Evolutionary conservation across 1,140 invertebrate species (phyloP).

Genomic region (Harlomillsia oculata): DNA sequence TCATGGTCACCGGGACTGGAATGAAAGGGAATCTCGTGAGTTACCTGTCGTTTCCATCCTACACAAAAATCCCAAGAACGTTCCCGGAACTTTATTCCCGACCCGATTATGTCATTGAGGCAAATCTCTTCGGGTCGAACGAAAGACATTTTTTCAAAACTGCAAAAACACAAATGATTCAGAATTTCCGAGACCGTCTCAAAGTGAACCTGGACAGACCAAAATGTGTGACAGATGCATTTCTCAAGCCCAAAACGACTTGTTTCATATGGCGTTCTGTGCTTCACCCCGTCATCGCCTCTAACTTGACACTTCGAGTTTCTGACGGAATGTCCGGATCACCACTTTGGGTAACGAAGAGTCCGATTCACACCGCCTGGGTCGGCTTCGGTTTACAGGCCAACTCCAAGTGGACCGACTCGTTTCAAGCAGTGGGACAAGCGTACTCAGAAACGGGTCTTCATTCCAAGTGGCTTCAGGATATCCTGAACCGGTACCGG

Average conservation of each 20-base stretch:
- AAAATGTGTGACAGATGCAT: background rate
- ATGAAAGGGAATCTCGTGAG: conserved; percentile 14
- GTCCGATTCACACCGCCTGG: too few species aligned
- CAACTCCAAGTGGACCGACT: too few species aligned
- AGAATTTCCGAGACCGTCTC: background rate
- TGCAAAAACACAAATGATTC: background rate
- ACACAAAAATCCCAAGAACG: background rate
- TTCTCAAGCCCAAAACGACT: background rate
- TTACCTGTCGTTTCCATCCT: conserved; percentile 7
- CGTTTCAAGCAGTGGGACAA: too few species aligned
- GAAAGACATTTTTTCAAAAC: background rate
- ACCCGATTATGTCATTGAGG: background rate
- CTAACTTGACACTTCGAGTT: background rate
- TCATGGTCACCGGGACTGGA: conserved; percentile 1
- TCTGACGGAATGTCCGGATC: too few species aligned
- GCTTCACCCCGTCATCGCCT: background rate
- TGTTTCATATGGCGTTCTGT: background rate
- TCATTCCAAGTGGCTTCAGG: too few species aligned
- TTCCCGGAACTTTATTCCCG: background rate
- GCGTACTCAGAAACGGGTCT: too few species aligned
- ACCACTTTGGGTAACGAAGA: too few species aligned
- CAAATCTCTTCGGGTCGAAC: background rate
- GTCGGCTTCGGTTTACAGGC: too few species aligned
- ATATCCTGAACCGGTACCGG: too few species aligned
- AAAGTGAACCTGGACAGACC: background rate